A percentile compares a stretch with the other conserved stretches of the same genome.
Evolutionary conservation across 2,797 vertebrate species (phyloP).

Genomic region (Lagothrix lagotricha): DNA sequence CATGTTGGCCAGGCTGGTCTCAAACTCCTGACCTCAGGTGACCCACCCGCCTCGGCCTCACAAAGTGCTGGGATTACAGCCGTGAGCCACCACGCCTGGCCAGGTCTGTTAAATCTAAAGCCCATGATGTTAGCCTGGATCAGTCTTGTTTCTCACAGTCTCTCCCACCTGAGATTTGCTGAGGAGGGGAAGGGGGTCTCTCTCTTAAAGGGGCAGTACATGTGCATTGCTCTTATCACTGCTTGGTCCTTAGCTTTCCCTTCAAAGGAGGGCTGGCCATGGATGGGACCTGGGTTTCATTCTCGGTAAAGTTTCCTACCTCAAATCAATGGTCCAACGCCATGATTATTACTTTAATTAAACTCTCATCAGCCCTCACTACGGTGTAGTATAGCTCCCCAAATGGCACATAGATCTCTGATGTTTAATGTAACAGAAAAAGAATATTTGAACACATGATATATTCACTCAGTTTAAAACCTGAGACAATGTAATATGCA

Average conservation of each 20-base stretch:
- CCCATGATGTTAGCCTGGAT: not conserved
- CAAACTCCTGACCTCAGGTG: not conserved
- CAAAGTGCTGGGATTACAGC: not conserved
- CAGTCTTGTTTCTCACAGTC: not conserved
- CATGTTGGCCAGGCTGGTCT: not conserved
- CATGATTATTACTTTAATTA: not conserved
- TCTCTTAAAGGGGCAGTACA: not conserved
- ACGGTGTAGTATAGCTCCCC: not conserved
- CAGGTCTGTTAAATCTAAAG: not conserved
- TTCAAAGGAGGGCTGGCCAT: rapidly evolving
- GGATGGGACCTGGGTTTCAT: not conserved
- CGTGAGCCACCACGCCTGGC: not conserved
- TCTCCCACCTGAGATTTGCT: not conserved
- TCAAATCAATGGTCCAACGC: not conserved
- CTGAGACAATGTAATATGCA: not conserved
- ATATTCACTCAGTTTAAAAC: not conserved
- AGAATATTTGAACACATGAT: not conserved
- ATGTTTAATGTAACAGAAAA: not conserved
- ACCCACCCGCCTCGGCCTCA: not conserved
- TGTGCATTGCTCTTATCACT: not conserved
- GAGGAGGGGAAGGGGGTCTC: not conserved
- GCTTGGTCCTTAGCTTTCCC: not conserved
- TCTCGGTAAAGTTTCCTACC: not conserved
- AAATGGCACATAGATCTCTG: no score
- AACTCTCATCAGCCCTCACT: not conserved